These are phyloP conservation scores for Eupithecia subfuscata DNA, from an alignment of 2,888 invertebrate genomes.

Conservation along the genomic window DNA sequence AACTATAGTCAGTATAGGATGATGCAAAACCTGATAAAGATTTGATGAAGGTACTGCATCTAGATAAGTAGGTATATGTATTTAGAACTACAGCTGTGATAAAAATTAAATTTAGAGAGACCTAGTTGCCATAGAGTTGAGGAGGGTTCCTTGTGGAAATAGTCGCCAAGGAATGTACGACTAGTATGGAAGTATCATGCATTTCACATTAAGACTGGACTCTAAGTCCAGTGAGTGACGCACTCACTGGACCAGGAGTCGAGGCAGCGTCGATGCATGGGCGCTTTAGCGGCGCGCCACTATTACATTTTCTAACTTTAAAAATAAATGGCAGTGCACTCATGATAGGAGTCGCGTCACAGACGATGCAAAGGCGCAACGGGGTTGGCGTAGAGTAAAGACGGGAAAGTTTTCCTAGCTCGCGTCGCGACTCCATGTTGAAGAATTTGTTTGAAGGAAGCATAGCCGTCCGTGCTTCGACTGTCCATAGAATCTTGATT, in stretches of 20 bases:
- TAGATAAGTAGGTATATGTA: not conserved
- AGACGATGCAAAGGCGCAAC: not conserved
- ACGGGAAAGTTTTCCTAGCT: not conserved
- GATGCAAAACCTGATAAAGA: not conserved
- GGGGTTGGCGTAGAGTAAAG: not conserved
- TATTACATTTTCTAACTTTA: not conserved
- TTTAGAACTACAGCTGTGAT: not conserved
- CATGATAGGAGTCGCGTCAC: not conserved
- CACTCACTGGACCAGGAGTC: not conserved
- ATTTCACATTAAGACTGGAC: not conserved
- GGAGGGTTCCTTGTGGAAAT: not conserved
- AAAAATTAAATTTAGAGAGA: not conserved
- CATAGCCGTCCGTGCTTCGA: not conserved
- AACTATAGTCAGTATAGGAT: not conserved
- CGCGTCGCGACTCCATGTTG: not conserved
- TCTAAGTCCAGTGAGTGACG: no score
- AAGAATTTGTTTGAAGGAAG: not conserved
- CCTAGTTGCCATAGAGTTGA: not conserved
- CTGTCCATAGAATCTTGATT: not conserved
- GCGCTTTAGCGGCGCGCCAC: not conserved
- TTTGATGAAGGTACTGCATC: not conserved
- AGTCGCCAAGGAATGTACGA: not conserved
- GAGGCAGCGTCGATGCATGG: not conserved
- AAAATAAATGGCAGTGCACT: not conserved
- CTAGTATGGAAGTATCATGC: not conserved